phyloP scores from a whole-genome alignment of 2,797 vertebrate genomes.

The Enoplosus armatus region DNA sequence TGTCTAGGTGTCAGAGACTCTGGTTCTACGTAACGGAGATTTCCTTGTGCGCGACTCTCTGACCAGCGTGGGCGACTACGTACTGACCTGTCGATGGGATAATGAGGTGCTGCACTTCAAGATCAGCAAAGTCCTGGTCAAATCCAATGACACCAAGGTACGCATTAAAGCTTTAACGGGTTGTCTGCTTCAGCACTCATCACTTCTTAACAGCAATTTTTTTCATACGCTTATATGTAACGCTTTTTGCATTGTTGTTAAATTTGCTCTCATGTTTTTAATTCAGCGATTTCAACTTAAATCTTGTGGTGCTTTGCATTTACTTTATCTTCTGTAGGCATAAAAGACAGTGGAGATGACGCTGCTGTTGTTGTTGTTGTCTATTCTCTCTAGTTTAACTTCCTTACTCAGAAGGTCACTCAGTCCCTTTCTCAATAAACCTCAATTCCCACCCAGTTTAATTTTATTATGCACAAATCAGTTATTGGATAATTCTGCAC shows the following conservation, averaged over 20 bases:
- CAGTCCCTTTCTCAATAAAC: background rate
- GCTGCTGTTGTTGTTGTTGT: background rate
- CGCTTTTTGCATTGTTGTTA: background rate
- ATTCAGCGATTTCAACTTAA: background rate
- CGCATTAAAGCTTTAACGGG: background rate
- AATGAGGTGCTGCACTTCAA: constrained; percentile 95
- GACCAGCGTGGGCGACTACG: constrained; percentile 92
- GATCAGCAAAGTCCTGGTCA: constrained; percentile 96
- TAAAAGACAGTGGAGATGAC: background rate
- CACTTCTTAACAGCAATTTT: background rate
- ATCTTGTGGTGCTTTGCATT: background rate
- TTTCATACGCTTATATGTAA: background rate
- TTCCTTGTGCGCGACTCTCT: constrained; percentile 97
- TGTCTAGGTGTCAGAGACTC: constrained; percentile 92
- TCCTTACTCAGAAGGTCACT: background rate
- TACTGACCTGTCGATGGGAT: constrained; percentile 95
- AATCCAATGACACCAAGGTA: constrained; percentile 89
- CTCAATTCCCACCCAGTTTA: constrained; percentile 1
- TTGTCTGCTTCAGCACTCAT: background rate
- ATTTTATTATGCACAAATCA: background rate
- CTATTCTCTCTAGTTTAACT: background rate
- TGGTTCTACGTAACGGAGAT: constrained; percentile 93
- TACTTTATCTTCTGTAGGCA: background rate
- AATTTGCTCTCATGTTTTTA: background rate
- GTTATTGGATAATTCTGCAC: background rate